A percentile compares a stretch with the other conserved stretches of the same genome.
These are phyloP conservation scores for Eriocheir sinensis DNA, from an alignment of 1,140 invertebrate genomes.

Conservation along the genomic window DNA sequence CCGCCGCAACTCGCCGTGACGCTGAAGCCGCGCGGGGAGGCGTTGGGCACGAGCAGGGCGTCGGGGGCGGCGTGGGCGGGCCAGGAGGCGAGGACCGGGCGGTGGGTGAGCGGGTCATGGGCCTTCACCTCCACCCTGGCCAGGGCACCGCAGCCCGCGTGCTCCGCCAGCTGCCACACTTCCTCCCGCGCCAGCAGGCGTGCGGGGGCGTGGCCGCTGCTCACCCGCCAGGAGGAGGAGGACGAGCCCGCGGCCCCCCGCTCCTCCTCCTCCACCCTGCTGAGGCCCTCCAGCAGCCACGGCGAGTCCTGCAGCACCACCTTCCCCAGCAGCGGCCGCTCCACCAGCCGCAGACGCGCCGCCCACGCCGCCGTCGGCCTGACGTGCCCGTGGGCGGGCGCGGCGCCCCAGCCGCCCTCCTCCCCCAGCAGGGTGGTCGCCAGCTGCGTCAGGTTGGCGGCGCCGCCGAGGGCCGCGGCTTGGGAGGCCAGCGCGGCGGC, in stretches of 20 bases:
- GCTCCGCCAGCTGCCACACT: background rate
- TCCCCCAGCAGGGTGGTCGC: background rate
- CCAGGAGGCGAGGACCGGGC: conserved; percentile 3
- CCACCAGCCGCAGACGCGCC: conserved; percentile 30
- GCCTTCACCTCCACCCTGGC: conserved; percentile 43
- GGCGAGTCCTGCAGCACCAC: conserved; percentile 64
- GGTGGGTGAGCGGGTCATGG: conserved; percentile 60
- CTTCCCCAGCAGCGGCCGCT: background rate
- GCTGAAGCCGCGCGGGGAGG: conserved; percentile 56
- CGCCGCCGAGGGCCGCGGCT: background rate
- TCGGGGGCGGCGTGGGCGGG: background rate
- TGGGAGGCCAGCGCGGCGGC: conserved; percentile 2
- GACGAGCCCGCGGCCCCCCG: too few species aligned
- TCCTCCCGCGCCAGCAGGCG: conserved; percentile 53
- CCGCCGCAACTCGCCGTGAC: conserved; percentile 25
- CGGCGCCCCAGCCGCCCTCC: background rate
- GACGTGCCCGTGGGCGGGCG: background rate
- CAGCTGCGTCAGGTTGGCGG: background rate
- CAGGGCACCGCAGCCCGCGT: background rate
- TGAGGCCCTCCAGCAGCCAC: conserved; percentile 60
- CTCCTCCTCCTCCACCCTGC: background rate
- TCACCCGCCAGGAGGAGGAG: conserved; percentile 35
- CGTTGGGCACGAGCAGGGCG: conserved; percentile 53
- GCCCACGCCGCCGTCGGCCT: background rate
- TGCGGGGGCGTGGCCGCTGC: conserved; percentile 32